A percentile compares a stretch with the other conserved stretches of the same genome.
Conservation (phyloP, 2,797 vertebrate genomes). For the Pogonophryne albipinna region DNA sequence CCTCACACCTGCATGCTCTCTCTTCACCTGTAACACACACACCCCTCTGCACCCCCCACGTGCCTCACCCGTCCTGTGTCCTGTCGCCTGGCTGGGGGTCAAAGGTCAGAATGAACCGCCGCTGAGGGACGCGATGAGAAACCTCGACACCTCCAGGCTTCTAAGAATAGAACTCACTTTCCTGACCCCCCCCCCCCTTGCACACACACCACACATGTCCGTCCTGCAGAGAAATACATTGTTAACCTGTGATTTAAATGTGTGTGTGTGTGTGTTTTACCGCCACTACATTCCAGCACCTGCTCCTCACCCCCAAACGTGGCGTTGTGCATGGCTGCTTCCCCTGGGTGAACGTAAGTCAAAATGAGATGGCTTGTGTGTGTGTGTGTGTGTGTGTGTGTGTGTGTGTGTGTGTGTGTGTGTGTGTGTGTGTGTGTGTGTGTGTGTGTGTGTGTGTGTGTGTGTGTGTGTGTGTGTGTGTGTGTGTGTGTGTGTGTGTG, state of each 20-base stretch:
- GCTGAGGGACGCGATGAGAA: conserved; percentile 73
- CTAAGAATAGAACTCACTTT: neutral
- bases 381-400: neutral
- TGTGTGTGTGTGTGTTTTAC: conserved; percentile 12
- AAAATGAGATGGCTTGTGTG: conserved; percentile 22
- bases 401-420: too few species aligned
- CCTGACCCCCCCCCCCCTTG: neutral
- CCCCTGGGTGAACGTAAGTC: conserved; percentile 11
- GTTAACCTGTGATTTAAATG: conserved; percentile 56
- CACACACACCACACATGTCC: conserved; percentile 43
- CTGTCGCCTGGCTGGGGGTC: conserved; percentile 56
- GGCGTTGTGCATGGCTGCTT: conserved; percentile 79
- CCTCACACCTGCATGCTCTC: conserved; percentile 66
- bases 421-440: too few species aligned
- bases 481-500: conserved; percentile 1
- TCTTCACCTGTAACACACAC: conserved; percentile 42
- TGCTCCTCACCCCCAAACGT: conserved; percentile 58
- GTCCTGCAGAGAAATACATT: conserved; percentile 56
- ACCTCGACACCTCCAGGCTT: conserved; percentile 67
- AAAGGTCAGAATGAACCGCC: conserved; percentile 84
- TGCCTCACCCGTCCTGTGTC: conserved; percentile 54
- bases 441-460: neutral
- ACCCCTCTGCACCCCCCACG: conserved; percentile 53
- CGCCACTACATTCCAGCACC: conserved; percentile 87
- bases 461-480: conserved; percentile 1